Conservation (phyloP, 2,888 invertebrate species). For the Lasioglossum malachurum region DNA sequence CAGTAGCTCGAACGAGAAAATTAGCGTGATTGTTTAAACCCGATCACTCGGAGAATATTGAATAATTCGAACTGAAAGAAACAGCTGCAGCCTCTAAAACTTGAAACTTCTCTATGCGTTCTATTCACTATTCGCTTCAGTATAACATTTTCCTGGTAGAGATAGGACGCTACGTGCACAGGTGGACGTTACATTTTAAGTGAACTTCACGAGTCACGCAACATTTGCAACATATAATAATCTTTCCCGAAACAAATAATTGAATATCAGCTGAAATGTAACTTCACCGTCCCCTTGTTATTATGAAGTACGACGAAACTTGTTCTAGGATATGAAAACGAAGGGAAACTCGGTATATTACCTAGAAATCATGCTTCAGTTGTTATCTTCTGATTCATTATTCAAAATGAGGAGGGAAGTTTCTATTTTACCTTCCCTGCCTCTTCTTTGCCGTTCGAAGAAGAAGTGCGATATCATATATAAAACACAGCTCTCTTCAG, state of each 20-base stretch:
- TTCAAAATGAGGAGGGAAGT: neutral
- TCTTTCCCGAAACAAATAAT: neutral
- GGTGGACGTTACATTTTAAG: neutral
- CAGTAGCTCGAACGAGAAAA: no score
- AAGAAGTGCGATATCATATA: no score
- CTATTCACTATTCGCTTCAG: neutral
- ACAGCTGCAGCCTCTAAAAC: neutral
- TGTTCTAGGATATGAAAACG: neutral
- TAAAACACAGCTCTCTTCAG: no score
- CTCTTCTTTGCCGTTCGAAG: neutral
- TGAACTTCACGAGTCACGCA: neutral
- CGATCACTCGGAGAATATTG: neutral
- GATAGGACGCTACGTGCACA: neutral
- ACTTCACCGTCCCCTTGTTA: neutral
- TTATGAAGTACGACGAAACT: neutral
- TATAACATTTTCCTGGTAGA: no score
- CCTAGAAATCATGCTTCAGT: neutral
- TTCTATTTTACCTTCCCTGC: neutral
- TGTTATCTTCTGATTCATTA: neutral
- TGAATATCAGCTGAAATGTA: neutral
- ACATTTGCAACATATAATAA: slow-evolving; percentile 1
- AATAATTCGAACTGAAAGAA: neutral
- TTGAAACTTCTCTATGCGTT: neutral
- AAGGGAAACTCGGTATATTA: neutral
- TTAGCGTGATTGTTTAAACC: neutral